Conservation (phyloP, 2,797 vertebrate genomes). For the Channa striata region DNA sequence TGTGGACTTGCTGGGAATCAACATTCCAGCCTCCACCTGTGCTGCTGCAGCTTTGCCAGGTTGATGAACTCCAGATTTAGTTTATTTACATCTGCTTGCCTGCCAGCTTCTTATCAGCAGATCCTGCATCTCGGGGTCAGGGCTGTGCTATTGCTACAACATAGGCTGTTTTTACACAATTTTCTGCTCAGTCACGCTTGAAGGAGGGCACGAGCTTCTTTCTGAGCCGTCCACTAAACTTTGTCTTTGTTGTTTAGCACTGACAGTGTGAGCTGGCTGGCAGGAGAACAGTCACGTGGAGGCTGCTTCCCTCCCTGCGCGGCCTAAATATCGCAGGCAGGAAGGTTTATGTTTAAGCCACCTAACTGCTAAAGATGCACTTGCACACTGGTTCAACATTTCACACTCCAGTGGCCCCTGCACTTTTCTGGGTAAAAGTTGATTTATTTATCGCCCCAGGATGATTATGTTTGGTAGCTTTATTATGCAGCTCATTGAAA, state of each 20-base stretch:
- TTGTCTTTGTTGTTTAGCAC: slow-evolving; percentile 19
- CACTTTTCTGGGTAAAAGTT: slow-evolving; percentile 26
- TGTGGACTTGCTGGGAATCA: neutral
- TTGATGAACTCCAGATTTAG: slow-evolving; percentile 54
- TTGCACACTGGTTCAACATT: slow-evolving; percentile 48
- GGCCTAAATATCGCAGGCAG: slow-evolving; percentile 15
- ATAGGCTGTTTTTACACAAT: slow-evolving; percentile 61
- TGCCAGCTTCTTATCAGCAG: slow-evolving; percentile 42
- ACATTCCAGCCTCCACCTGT: neutral
- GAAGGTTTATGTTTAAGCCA: slow-evolving; percentile 66
- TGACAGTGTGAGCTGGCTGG: slow-evolving; percentile 61
- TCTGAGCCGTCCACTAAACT: slow-evolving; percentile 46
- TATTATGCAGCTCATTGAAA: slow-evolving; percentile 17
- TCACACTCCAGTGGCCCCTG: slow-evolving; percentile 30
- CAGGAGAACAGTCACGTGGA: slow-evolving; percentile 47
- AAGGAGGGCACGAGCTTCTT: slow-evolving; percentile 48
- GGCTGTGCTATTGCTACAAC: slow-evolving; percentile 65
- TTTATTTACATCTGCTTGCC: slow-evolving; percentile 53
- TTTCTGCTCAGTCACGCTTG: slow-evolving; percentile 58
- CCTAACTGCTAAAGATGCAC: slow-evolving; percentile 39
- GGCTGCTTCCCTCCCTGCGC: slow-evolving; percentile 5
- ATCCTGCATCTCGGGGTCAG: slow-evolving; percentile 57
- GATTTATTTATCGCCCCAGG: slow-evolving; percentile 19
- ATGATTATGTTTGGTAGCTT: slow-evolving; percentile 6
- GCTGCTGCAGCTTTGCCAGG: slow-evolving; percentile 27